These are phyloP conservation scores for Stenurella melanura DNA, from an alignment of 2,888 invertebrate genomes.

Conservation along the genomic window DNA sequence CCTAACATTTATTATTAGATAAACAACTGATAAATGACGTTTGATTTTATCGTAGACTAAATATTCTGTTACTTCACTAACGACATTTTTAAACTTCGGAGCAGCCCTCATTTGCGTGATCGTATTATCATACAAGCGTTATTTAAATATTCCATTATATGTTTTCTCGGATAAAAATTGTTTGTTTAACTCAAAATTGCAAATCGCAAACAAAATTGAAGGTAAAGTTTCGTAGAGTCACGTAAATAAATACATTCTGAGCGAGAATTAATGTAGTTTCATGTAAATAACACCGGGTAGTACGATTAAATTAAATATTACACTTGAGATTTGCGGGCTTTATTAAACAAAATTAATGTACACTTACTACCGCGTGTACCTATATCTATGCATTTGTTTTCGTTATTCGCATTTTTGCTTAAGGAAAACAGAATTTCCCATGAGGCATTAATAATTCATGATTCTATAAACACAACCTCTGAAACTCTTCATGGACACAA, in stretches of 20 bases:
- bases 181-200: not conserved
- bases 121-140: no score
- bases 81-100: no score
- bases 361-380: constrained; percentile 11
- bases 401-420: constrained; percentile 48
- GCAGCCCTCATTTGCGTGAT: no score
- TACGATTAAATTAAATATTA: constrained; percentile 37
- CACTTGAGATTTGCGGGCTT: constrained; percentile 48
- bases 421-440: constrained; percentile 65
- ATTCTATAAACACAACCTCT: constrained; percentile 60
- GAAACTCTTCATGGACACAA: constrained; percentile 55
- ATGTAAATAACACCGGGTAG: not conserved
- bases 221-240: not conserved
- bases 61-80: no score
- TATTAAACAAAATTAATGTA: constrained; percentile 50
- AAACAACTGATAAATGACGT: no score
- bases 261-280: not conserved
- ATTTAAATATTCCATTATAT: no score
- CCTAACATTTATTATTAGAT: no score
- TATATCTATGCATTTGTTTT: constrained; percentile 41
- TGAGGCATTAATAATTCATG: constrained; percentile 68
- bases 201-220: not conserved
- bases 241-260: not conserved
- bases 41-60: no score
- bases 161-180: not conserved